Evolutionary conservation across 2,113 vertebrate species (phyloP), one percentile per base, ranked within the genome.

Genomic region (Piaya cayana): DNA sequence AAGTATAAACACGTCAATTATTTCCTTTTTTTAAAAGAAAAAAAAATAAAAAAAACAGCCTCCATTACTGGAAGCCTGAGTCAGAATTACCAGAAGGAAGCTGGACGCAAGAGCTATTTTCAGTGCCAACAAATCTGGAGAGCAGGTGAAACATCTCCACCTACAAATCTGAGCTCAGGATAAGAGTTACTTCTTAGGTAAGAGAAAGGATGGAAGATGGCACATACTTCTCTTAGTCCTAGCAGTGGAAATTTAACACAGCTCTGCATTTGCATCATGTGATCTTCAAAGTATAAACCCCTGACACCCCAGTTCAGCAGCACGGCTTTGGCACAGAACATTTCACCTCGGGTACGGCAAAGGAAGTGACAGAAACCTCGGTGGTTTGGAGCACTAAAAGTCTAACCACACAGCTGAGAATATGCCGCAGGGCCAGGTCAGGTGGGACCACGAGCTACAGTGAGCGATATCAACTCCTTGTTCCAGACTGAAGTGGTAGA

Each of bases 71-170:
- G 97, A 97, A 97, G 86, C 63, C 95, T 97, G 96, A 97, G 94
- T 97, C 97, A 97, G 90, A 95, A 88, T 95, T 96, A 97, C 95
- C 92, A 96, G 94, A 95, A 97, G 96, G 93, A 97, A 96, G 86
- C 94, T 97, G 96, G 95, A 97, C 32, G 21, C 85, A 78, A 93
- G 58, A 93, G 74, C 47, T 86, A 71, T 50, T 95, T 91, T 76
- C 89, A 91, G 88, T 92, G 96, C 93, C 92, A 97, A 75, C 59
- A 72, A 91, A 91, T 95, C 86, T 93, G 91, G 86, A 93, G 83
- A 82, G 90, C 95, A 97, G 96, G 96, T 96, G 92, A 94, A 91
- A 90, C 82, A 88, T 95, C 93, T 68, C 93, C 92, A 96, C 95
- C 95, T 95, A 82, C 90, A 88, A 94, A 91, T 89, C 88, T 37